phyloP scores from a whole-genome alignment of 2,797 vertebrate genomes.

The Halcyon chelicuti region DNA sequence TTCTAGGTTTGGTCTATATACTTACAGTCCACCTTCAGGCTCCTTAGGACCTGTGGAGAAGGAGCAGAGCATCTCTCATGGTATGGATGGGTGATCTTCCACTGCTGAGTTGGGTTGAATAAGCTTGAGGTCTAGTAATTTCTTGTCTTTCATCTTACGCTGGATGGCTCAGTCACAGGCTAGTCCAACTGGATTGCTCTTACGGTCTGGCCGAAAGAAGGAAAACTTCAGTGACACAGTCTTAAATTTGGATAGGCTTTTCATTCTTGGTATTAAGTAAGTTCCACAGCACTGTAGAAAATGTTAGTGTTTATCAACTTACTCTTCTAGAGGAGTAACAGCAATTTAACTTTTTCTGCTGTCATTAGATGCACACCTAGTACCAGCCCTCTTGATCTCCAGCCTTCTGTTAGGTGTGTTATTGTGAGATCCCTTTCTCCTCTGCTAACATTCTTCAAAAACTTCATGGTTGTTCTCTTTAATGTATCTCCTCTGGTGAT shows the following conservation, averaged over 20 bases:
- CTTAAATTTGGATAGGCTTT: neutral
- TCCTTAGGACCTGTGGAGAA: neutral
- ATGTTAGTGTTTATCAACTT: neutral
- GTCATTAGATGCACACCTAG: neutral
- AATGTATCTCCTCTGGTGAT: neutral
- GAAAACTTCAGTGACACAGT: neutral
- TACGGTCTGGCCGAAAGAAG: neutral
- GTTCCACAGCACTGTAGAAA: neutral
- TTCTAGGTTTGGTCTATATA: neutral
- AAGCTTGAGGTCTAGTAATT: neutral
- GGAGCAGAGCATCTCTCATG: neutral
- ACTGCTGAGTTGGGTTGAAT: neutral
- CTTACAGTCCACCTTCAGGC: neutral
- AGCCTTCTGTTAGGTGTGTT: neutral
- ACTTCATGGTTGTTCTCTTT: neutral
- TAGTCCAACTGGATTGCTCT: neutral
- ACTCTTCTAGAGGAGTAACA: neutral
- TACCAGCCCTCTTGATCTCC: neutral
- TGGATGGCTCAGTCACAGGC: neutral
- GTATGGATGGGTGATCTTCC: neutral
- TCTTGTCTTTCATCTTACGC: neutral
- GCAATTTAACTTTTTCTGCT: neutral
- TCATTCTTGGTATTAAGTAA: neutral
- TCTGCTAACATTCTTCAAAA: neutral
- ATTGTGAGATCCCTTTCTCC: neutral